Base-by-base conservation (phyloP, 2,113 vertebrate genomes). In the Callipepla squamata region DNA sequence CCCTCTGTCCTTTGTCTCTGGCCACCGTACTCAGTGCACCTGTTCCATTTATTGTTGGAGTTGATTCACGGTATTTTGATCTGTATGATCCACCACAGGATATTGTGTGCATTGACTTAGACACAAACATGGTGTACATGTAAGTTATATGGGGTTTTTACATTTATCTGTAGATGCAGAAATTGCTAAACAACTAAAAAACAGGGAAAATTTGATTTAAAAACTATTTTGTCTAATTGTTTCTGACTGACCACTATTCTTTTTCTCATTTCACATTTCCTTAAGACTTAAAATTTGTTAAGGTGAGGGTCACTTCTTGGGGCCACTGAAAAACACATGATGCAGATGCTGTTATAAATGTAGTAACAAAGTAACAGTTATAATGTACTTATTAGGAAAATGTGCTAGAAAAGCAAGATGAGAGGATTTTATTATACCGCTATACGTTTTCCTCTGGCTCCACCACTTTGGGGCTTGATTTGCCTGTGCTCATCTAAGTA, bases 51-150 rank as follows among this genome's bases (percentile, higher is more conserved):
- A 99, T 99, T 94, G 99, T 99, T 93, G 99, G 99, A 30, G 99
- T 99, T 87, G 99, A 99, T 97, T 99, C 99, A 28, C 98, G 99
- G 94, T 99, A 99, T 94, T 99, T 99, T 96, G 99, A 99, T 97
- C 98, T 99, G 76, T 99, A 99, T 15, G 99, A 99, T 94, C 99
- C 99, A 75, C 99, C 99, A 20, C 98, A 98, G 36, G 99, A 99
- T 96, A 99, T 99, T 61, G 98, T 99, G 92, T 99, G 99, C 95
- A 98, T 99, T 97, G 99, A 99, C 93, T 98, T 99, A 98, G 99
- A 99, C 98, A 99, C 99, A 91, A 99, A 99, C 97, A 99, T 98
- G 89, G 98, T 99, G 85, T 99, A 99, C 97, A 96, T 99, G 99
- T 99, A 98, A 97, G 99, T 95, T 69, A 66, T 80, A 18, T 87